Evolutionary conservation across 2,888 invertebrate genomes (phyloP).

Genomic region (Leuctra nigra): DNA sequence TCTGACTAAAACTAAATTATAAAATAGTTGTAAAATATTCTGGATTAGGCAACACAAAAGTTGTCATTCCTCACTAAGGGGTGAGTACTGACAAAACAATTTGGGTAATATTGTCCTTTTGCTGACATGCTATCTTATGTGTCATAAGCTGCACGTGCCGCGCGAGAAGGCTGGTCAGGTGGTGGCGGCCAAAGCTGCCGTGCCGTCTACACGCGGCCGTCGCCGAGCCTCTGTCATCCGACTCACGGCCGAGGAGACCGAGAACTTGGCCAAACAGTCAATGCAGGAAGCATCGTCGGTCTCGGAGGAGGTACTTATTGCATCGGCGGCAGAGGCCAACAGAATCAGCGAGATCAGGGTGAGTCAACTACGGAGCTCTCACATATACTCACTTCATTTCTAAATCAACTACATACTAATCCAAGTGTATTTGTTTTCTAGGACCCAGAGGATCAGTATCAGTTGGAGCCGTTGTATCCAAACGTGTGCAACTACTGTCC

Average conservation of each 20-base stretch:
- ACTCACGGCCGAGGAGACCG: constrained; percentile 32
- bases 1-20: no score
- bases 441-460: constrained; percentile 29
- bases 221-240: constrained; percentile 25
- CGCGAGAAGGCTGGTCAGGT: constrained; percentile 16
- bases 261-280: constrained; percentile 29
- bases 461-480: constrained; percentile 38
- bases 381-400: no score
- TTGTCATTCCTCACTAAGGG: no score
- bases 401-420: no score
- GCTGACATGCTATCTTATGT: background rate
- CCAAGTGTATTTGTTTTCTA: no score
- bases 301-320: constrained; percentile 38
- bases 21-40: no score
- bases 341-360: constrained; percentile 33
- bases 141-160: constrained; percentile 29
- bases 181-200: constrained; percentile 5
- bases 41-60: no score
- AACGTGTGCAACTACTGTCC: constrained; percentile 51
- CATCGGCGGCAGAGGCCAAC: constrained; percentile 36
- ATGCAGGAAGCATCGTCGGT: constrained; percentile 30
- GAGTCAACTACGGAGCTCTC: constrained; percentile 5
- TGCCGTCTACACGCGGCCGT: constrained; percentile 6
- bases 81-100: no score
- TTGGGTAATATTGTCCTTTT: background rate